Evolutionary conservation across 2,888 invertebrate species (phyloP).

Genomic region (Aradus depressus): DNA sequence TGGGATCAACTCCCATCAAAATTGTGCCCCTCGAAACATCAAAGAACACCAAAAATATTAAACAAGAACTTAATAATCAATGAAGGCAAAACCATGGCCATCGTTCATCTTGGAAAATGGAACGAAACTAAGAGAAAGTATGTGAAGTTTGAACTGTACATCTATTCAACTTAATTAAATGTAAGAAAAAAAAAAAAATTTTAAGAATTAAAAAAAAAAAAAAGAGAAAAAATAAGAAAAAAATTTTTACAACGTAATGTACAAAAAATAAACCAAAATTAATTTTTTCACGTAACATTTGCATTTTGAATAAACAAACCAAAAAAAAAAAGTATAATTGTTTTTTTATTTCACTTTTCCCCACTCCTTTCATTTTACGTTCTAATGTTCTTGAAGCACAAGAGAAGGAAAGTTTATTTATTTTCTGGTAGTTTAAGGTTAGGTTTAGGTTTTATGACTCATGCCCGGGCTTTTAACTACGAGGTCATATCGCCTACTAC

Average conservation of each 20-base stretch:
- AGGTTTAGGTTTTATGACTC: too few species aligned
- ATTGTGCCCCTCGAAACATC: too few species aligned
- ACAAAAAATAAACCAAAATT: slow-evolving; percentile 29
- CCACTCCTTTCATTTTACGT: neutral
- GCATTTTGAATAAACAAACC: slow-evolving; percentile 35
- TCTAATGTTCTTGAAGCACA: too few species aligned
- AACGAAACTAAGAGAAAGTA: neutral
- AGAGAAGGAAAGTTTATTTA: too few species aligned
- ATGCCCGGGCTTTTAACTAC: too few species aligned
- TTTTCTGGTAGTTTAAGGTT: too few species aligned
- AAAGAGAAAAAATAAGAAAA: slow-evolving; percentile 18
- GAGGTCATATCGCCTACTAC: too few species aligned
- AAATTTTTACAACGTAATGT: slow-evolving; percentile 23
- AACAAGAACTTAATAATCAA: too few species aligned
- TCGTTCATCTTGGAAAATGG: too few species aligned
- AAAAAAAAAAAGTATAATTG: slow-evolving; percentile 30
- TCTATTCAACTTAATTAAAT: slow-evolving; percentile 10
- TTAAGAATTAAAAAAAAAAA: slow-evolving; percentile 15
- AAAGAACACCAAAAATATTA: too few species aligned
- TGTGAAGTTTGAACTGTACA: slow-evolving; percentile 1
- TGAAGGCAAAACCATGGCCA: too few species aligned
- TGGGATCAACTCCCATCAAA: too few species aligned
- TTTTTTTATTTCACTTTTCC: slow-evolving; percentile 9
- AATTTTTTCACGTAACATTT: slow-evolving; percentile 34
- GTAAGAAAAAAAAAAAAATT: slow-evolving; percentile 7